Evolutionary conservation across 2,888 invertebrate genomes (phyloP).

Genomic region (Danaus chrysippus): DNA sequence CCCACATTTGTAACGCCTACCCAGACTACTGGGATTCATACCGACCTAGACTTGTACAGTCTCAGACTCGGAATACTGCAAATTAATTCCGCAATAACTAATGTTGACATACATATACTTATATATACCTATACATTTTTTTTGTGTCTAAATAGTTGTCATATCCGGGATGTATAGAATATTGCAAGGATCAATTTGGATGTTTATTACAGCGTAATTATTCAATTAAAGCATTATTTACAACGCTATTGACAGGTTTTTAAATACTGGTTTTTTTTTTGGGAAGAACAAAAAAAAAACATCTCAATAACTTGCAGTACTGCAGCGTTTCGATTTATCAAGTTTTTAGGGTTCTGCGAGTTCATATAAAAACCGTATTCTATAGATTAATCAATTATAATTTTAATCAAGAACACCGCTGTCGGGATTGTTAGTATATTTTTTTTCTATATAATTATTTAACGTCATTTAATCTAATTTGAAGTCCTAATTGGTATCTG

Average conservation of each 20-base stretch:
- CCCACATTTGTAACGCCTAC: slow-evolving; percentile 32
- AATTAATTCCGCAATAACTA: no score
- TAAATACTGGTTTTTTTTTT: slow-evolving; percentile 20
- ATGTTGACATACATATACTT: no score
- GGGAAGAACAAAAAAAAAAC: slow-evolving; percentile 17
- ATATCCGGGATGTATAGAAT: slow-evolving; percentile 9
- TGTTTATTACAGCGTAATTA: slow-evolving; percentile 27
- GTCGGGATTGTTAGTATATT: no score
- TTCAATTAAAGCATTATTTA: slow-evolving; percentile 25
- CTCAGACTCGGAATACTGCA: no score
- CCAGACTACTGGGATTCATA: slow-evolving; percentile 22
- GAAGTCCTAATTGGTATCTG: background rate
- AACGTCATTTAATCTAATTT: no score
- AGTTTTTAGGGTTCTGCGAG: slow-evolving; percentile 17
- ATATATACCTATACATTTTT: no score
- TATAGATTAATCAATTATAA: background rate
- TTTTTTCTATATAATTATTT: no score
- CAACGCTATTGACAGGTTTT: slow-evolving; percentile 14
- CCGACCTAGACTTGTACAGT: no score
- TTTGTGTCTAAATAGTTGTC: background rate
- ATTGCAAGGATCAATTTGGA: slow-evolving; percentile 24
- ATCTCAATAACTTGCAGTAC: slow-evolving; percentile 25
- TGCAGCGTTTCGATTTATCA: slow-evolving; percentile 21
- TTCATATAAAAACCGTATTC: background rate
- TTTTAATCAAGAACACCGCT: no score